phyloP scores from a whole-genome alignment of 1,140 invertebrate species.

The Apis florea region DNA sequence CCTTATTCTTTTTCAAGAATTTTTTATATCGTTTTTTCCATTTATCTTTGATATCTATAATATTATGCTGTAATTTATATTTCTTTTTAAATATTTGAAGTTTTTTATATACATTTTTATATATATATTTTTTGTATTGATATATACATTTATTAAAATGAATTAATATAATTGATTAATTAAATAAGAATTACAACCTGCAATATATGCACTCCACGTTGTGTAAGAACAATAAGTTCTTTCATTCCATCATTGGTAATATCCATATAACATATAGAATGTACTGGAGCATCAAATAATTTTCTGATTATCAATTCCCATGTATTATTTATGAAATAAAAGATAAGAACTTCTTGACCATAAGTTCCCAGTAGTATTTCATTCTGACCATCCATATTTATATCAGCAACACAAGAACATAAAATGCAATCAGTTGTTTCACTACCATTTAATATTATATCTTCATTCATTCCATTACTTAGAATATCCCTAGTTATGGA shows the following conservation, averaged over 20 bases:
- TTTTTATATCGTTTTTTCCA: conserved; percentile 68
- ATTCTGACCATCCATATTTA: conserved; percentile 87
- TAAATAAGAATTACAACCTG: conserved; percentile 78
- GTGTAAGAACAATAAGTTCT: conserved; percentile 85
- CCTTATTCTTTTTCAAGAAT: conserved; percentile 27
- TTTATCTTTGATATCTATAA: conserved; percentile 66
- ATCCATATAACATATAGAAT: conserved; percentile 84
- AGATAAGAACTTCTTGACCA: conserved; percentile 83
- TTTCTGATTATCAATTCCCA: conserved; percentile 80
- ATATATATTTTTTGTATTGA: too few species aligned
- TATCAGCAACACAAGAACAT: conserved; percentile 84
- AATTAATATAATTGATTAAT: conserved; percentile 12
- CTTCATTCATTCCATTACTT: conserved; percentile 81
- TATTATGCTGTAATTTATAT: conserved; percentile 71
- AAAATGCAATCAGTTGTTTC: conserved; percentile 82
- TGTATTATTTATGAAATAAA: conserved; percentile 77
- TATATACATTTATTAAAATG: neutral
- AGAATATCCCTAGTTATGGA: conserved; percentile 81
- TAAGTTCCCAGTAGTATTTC: conserved; percentile 89
- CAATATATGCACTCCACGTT: conserved; percentile 85
- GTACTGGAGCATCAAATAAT: conserved; percentile 83
- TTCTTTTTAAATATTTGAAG: conserved; percentile 18
- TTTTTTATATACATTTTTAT: conserved; percentile 28
- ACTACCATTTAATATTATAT: conserved; percentile 79
- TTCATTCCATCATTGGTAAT: conserved; percentile 86